Conservation (phyloP, 1,140 invertebrate genomes). For the Centruroides sculpturatus region DNA sequence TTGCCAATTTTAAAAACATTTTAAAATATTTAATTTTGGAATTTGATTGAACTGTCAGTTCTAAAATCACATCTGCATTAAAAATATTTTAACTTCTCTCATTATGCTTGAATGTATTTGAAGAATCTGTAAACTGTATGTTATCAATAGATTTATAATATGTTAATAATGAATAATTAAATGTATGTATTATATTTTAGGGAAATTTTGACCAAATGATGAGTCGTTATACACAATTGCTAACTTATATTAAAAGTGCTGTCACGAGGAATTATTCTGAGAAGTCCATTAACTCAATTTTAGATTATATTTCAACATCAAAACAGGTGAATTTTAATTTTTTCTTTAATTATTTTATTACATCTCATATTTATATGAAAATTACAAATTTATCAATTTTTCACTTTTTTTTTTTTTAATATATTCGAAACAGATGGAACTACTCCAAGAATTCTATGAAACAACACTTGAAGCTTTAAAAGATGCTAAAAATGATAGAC, state of each 20-base stretch:
- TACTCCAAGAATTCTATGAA: conserved; percentile 99
- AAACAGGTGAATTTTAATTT: conserved; percentile 62
- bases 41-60: no score
- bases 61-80: no score
- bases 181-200: conserved; percentile 35
- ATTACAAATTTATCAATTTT: no score
- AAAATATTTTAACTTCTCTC: no score
- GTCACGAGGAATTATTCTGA: conserved; percentile 99
- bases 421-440: conserved; percentile 60
- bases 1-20: no score
- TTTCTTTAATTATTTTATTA: conserved; percentile 1
- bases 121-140: no score
- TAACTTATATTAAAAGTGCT: conserved; percentile 96
- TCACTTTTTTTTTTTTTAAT: no score
- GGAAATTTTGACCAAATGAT: conserved; percentile 94
- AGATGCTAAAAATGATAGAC: conserved; percentile 95
- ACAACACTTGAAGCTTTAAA: conserved; percentile 95
- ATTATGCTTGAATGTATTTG: no score
- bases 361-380: conserved; percentile 17
- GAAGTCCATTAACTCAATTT: conserved; percentile 98
- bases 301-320: conserved; percentile 98
- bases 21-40: no score
- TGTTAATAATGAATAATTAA: no score
- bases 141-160: no score
- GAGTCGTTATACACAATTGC: conserved; percentile 84